Evolutionary conservation across 2,888 invertebrate species (phyloP).

Genomic region (Elmis aenea): DNA sequence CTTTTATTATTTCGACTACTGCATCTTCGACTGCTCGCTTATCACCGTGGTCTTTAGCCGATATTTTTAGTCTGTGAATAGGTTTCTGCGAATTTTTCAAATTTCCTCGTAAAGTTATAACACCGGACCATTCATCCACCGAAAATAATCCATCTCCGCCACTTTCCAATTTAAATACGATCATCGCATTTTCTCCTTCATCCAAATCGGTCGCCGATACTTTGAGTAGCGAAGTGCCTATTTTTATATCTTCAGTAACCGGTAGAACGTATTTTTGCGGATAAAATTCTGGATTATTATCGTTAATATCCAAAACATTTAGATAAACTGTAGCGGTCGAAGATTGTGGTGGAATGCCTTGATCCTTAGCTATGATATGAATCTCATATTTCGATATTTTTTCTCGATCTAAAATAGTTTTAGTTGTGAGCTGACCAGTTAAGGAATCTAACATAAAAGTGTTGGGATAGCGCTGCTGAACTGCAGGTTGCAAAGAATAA

Average conservation of each 20-base stretch:
- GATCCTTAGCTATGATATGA: conserved; percentile 83
- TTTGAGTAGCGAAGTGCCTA: conserved; percentile 63
- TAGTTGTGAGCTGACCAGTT: conserved; percentile 79
- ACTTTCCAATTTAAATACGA: conserved; percentile 72
- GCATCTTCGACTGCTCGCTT: conserved; percentile 69
- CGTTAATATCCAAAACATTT: conserved; percentile 81
- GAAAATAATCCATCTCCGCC: conserved; percentile 77
- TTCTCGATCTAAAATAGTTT: conserved; percentile 76
- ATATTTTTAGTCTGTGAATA: conserved; percentile 67
- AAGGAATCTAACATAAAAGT: conserved; percentile 77
- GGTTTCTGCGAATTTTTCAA: conserved; percentile 60
- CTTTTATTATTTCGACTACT: conserved; percentile 72
- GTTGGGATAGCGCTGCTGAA: conserved; percentile 75
- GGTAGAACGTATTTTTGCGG: conserved; percentile 80
- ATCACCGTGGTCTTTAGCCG: conserved; percentile 78
- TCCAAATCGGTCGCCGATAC: conserved; percentile 83
- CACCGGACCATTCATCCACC: conserved; percentile 73
- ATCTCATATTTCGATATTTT: conserved; percentile 72
- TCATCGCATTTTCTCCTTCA: conserved; percentile 80
- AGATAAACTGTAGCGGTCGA: conserved; percentile 84
- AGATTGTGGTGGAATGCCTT: conserved; percentile 84
- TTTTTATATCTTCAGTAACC: conserved; percentile 62
- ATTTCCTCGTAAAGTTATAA: conserved; percentile 63
- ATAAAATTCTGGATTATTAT: conserved; percentile 89
- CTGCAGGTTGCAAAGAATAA: conserved; percentile 72